phyloP scores from a whole-genome alignment of 2,113 vertebrate species.

The Crocuta crocuta region DNA sequence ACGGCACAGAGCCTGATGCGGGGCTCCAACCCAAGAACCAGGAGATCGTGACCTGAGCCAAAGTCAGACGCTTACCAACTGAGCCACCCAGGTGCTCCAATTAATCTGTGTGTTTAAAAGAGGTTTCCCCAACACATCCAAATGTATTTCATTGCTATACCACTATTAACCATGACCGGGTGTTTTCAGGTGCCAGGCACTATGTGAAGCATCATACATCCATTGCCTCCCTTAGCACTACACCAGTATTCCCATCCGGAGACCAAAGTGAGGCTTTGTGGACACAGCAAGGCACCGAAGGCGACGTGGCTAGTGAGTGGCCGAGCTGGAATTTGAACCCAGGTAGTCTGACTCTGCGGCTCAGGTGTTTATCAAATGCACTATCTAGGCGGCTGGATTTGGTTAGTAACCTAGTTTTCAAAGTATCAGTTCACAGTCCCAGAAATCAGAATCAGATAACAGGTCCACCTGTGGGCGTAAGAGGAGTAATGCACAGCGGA shows the following conservation, averaged over 20 bases:
- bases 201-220: background rate
- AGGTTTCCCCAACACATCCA: background rate
- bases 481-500: background rate
- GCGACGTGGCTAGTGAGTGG: background rate
- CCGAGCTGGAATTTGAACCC: conserved; percentile 42
- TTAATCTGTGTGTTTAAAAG: background rate
- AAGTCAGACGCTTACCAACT: too few species aligned
- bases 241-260: background rate
- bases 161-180: background rate
- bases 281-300: background rate
- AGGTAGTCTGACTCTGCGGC: background rate
- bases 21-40: too few species aligned
- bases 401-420: conserved; percentile 61
- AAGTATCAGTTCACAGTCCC: conserved; percentile 45
- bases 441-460: conserved; percentile 43
- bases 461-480: background rate
- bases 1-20: too few species aligned
- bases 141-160: background rate
- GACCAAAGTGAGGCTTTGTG: background rate
- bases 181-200: background rate
- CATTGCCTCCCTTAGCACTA: background rate
- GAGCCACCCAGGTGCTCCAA: too few species aligned
- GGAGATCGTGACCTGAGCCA: too few species aligned
- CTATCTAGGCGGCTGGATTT: background rate
- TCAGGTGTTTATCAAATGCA: conserved; percentile 12